These are phyloP conservation scores for Callithrix jacchus DNA, from an alignment of 2,113 vertebrate genomes.

Conservation along the genomic window DNA sequence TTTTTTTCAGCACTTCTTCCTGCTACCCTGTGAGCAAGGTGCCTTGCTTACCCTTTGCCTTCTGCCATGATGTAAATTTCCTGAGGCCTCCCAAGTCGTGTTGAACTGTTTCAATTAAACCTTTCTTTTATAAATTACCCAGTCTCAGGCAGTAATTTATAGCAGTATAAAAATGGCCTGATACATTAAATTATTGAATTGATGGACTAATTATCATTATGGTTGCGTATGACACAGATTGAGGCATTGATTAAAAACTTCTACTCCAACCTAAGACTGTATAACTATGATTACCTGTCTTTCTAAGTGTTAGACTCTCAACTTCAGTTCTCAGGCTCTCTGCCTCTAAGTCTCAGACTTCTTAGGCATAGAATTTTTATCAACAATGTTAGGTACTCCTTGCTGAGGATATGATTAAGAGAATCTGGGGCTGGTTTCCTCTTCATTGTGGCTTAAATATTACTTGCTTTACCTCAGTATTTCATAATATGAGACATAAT, in stretches of 20 bases:
- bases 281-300: not conserved
- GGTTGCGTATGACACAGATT: not conserved
- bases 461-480: not conserved
- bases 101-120: too few species aligned
- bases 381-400: not conserved
- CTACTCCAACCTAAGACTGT: not conserved
- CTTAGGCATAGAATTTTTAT: not conserved
- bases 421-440: not conserved
- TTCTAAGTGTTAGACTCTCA: not conserved
- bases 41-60: too few species aligned
- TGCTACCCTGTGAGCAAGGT: too few species aligned
- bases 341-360: not conserved
- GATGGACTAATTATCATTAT: not conserved
- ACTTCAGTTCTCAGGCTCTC: not conserved
- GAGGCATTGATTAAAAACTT: not conserved
- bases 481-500: not conserved
- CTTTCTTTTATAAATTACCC: too few species aligned
- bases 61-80: too few species aligned
- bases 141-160: too few species aligned
- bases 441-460: not conserved
- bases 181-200: not conserved
- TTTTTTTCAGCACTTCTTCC: too few species aligned
- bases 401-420: not conserved
- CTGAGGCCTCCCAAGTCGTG: too few species aligned
- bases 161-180: too few species aligned